Percentiles rank a stretch among this genome's conserved stretches.
These are phyloP conservation scores for Kradibia gibbosae DNA, from an alignment of 1,140 invertebrate species.

Conservation along the genomic window DNA sequence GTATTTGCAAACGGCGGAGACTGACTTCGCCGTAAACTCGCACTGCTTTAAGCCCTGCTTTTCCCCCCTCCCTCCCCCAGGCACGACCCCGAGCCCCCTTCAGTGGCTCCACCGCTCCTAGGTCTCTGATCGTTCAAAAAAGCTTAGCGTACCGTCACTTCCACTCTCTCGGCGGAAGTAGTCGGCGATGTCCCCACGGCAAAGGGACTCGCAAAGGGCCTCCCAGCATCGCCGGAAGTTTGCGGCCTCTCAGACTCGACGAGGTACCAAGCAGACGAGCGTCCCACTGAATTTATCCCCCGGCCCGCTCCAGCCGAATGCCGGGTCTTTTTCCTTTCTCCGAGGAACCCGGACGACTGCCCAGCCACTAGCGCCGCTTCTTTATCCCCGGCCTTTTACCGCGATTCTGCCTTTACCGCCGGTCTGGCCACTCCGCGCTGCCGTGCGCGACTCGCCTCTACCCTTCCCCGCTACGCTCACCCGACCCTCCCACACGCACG, in stretches of 20 bases:
- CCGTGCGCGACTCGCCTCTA: too few relatives aligned
- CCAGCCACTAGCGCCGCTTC: neutral
- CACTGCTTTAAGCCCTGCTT: neutral
- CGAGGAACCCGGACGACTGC: neutral
- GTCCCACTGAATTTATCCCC: neutral
- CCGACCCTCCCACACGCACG: too few relatives aligned
- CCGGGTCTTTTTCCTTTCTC: neutral
- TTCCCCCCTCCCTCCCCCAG: neutral
- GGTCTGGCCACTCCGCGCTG: neutral
- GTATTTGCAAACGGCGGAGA: conserved; percentile 71
- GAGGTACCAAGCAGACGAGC: neutral
- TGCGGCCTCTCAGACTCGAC: neutral
- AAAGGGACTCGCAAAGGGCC: neutral
- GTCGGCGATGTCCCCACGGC: neutral
- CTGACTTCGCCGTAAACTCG: conserved; percentile 53
- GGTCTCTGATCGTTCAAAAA: neutral
- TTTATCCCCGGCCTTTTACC: conserved; percentile 4
- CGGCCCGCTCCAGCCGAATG: too few relatives aligned
- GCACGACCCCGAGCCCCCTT: neutral
- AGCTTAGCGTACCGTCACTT: conserved; percentile 58
- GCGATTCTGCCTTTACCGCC: neutral
- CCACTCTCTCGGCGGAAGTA: conserved; percentile 54
- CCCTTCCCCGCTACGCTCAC: too few relatives aligned
- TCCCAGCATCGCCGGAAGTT: neutral
- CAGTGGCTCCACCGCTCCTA: neutral